Conservation (phyloP, 2,113 vertebrate genomes). For the Bambusicola thoracicus region DNA sequence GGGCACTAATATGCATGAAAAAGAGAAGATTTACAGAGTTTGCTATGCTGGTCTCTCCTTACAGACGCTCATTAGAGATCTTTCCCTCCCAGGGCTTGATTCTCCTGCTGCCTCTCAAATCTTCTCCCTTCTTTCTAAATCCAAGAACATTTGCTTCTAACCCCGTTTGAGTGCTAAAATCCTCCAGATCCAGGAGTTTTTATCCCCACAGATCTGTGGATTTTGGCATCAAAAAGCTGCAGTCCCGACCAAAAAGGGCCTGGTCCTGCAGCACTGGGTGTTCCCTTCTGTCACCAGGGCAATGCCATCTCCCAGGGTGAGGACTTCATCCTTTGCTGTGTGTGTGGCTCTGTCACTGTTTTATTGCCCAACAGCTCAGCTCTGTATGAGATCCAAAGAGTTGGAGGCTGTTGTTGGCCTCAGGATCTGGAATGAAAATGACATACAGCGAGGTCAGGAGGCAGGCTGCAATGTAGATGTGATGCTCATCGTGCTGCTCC, state of each 20-base stretch:
- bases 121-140: neutral
- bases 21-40: conserved; percentile 32
- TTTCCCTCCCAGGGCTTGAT: neutral
- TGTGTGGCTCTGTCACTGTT: neutral
- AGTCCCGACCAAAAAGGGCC: neutral
- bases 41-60: neutral
- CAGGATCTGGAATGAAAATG: neutral
- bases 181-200: neutral
- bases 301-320: neutral
- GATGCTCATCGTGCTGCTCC: neutral
- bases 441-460: neutral
- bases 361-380: neutral
- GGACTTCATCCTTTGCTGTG: neutral
- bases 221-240: neutral
- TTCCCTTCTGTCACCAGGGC: neutral
- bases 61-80: neutral
- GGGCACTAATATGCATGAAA: conserved; percentile 14
- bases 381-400: neutral
- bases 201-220: neutral
- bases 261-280: accelerated
- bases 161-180: neutral
- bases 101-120: neutral
- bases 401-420: neutral
- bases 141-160: neutral
- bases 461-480: neutral